Evolutionary conservation across 2,797 vertebrate species (phyloP).

Genomic region (Cuculus canorus): DNA sequence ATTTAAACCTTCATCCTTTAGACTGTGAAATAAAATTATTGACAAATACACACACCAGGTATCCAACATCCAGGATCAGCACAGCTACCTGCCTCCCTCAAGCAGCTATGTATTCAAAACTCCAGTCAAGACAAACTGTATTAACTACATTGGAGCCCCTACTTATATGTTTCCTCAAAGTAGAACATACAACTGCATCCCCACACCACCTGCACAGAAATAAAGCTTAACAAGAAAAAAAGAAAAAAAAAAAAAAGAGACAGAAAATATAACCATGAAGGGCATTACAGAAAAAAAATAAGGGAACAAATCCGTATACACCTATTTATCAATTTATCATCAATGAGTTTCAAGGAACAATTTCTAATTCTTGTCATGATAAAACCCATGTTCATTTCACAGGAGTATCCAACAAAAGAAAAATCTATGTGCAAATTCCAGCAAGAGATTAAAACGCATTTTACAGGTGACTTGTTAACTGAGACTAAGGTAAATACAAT

Average conservation of each 20-base stretch:
- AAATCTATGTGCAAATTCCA: neutral
- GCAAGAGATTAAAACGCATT: neutral
- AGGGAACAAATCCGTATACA: neutral
- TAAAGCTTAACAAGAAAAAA: neutral
- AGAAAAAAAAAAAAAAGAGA: neutral
- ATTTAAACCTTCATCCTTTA: neutral
- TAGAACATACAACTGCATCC: neutral
- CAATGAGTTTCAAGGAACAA: neutral
- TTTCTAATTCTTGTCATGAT: neutral
- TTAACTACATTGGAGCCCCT: neutral
- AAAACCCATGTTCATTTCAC: neutral
- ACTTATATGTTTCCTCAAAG: neutral
- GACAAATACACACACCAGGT: neutral
- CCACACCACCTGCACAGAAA: neutral
- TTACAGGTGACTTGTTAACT: constrained; percentile 1
- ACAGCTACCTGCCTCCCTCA: neutral
- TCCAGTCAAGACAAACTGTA: neutral
- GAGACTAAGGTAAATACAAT: neutral
- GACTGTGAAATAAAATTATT: neutral
- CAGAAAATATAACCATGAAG: neutral
- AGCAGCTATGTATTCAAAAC: neutral
- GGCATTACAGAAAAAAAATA: neutral
- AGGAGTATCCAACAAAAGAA: neutral
- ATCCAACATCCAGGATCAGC: neutral
- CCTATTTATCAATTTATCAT: neutral